Percentiles rank a stretch among this genome's conserved stretches.
Conservation (phyloP, 2,797 vertebrate genomes). For the Premnoplex brunnescens region DNA sequence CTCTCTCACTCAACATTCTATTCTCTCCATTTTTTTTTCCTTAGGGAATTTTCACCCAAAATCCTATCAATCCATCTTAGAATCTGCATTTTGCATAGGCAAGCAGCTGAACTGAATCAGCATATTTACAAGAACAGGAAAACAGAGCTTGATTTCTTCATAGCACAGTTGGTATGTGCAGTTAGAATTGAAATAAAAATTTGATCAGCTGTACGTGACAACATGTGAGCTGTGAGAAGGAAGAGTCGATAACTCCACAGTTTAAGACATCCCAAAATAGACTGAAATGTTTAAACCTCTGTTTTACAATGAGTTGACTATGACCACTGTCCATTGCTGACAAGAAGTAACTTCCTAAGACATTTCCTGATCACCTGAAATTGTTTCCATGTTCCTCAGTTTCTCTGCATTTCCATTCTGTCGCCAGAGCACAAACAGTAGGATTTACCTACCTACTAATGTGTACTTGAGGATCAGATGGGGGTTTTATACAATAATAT, state of each 20-base stretch:
- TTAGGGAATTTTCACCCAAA: not conserved
- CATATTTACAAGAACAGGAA: not conserved
- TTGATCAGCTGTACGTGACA: not conserved
- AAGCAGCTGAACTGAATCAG: not conserved
- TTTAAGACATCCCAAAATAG: not conserved
- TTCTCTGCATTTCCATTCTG: not conserved
- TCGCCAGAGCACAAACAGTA: not conserved
- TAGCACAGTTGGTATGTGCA: not conserved
- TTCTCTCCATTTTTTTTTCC: not conserved
- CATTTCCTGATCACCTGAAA: not conserved
- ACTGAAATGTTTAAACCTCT: not conserved
- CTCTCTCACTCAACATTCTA: not conserved
- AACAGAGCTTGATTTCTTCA: not conserved
- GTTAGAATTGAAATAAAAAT: not conserved
- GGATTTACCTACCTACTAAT: not conserved
- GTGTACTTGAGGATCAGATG: not conserved
- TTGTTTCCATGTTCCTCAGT: not conserved
- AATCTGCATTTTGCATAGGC: not conserved
- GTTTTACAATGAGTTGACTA: not conserved
- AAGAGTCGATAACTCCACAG: not conserved
- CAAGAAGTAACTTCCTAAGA: not conserved
- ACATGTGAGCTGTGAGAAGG: rapidly evolving
- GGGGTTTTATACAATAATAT: rapidly evolving
- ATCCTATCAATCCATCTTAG: not conserved
- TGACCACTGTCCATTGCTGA: not conserved